phyloP scores from a whole-genome alignment of 2,888 invertebrate genomes.

The Boloria euphrosyne region DNA sequence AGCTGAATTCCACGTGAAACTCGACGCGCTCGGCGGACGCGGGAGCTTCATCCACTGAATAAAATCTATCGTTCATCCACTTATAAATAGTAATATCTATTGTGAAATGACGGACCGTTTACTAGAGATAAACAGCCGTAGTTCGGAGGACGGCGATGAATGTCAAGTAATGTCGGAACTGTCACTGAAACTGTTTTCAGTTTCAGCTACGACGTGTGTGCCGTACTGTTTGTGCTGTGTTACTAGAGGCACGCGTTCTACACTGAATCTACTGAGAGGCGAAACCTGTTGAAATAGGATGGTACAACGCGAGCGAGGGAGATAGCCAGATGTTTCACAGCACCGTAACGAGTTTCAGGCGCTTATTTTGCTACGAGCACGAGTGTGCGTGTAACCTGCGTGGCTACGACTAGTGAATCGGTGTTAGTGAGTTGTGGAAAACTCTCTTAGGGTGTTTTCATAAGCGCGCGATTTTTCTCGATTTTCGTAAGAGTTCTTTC shows the following conservation, averaged over 20 bases:
- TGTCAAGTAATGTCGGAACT: slow-evolving; percentile 74
- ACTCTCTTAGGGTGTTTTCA: slow-evolving; percentile 77
- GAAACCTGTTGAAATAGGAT: slow-evolving; percentile 82
- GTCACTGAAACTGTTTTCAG: slow-evolving; percentile 78
- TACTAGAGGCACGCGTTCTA: slow-evolving; percentile 78
- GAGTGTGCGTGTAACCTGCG: slow-evolving; percentile 77
- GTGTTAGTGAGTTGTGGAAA: slow-evolving; percentile 81
- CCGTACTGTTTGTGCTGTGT: slow-evolving; percentile 77
- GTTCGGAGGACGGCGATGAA: slow-evolving; percentile 60
- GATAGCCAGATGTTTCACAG: slow-evolving; percentile 51
- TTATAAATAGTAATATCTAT: slow-evolving; percentile 75
- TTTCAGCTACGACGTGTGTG: slow-evolving; percentile 74
- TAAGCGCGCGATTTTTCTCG: slow-evolving; percentile 66
- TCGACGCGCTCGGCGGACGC: slow-evolving; percentile 55
- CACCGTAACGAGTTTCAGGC: slow-evolving; percentile 65
- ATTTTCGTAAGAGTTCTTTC: slow-evolving; percentile 45
- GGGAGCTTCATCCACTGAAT: slow-evolving; percentile 61
- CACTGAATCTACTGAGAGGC: slow-evolving; percentile 77
- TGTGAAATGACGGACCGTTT: slow-evolving; percentile 58
- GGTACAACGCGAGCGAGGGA: slow-evolving; percentile 64
- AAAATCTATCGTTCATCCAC: slow-evolving; percentile 51
- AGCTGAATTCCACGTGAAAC: slow-evolving; percentile 64
- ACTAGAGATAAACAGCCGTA: slow-evolving; percentile 58
- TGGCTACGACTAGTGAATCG: slow-evolving; percentile 65
- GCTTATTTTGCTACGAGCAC: slow-evolving; percentile 70